These are phyloP conservation scores for Trematocara zebra DNA, from an alignment of 2,113 vertebrate species.

Conservation along the genomic window DNA sequence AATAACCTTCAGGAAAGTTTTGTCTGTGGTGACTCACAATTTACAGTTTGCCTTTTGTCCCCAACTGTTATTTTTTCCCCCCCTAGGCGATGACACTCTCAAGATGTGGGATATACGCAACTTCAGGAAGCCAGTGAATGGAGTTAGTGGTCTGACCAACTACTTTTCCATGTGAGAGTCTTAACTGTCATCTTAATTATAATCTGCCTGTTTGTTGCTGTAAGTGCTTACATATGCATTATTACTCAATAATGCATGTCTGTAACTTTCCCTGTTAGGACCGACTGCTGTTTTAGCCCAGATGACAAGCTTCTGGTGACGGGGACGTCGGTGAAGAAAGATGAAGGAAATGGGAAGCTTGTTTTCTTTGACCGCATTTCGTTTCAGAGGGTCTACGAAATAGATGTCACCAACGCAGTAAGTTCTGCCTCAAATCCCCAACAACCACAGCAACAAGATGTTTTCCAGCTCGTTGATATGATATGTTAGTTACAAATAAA, in stretches of 20 bases:
- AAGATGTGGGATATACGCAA: constrained; percentile 96
- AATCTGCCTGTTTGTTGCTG: not conserved
- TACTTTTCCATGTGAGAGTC: constrained; percentile 88
- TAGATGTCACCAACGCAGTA: constrained; percentile 90
- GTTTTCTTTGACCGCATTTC: constrained; percentile 85
- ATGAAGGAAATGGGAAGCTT: constrained; percentile 85
- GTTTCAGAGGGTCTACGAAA: constrained; percentile 86
- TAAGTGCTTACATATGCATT: not conserved
- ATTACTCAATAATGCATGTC: not conserved
- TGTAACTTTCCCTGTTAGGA: constrained; percentile 70
- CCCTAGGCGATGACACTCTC: constrained; percentile 89
- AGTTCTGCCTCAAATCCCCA: constrained; percentile 46
- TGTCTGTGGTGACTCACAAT: not conserved
- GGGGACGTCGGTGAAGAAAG: constrained; percentile 88
- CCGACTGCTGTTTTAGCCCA: constrained; percentile 96
- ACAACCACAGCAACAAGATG: not conserved
- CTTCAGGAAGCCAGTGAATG: constrained; percentile 88
- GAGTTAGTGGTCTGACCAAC: constrained; percentile 78
- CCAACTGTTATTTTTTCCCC: accelerated
- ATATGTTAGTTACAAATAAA: constrained; percentile 1
- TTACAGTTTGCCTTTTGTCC: not conserved
- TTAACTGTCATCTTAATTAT: not conserved
- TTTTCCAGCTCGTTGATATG: not conserved
- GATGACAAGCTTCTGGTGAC: constrained; percentile 92
- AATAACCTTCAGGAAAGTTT: not conserved